Base-by-base conservation (phyloP, 1,140 invertebrate species). In the Lucilia cuprina region DNA sequence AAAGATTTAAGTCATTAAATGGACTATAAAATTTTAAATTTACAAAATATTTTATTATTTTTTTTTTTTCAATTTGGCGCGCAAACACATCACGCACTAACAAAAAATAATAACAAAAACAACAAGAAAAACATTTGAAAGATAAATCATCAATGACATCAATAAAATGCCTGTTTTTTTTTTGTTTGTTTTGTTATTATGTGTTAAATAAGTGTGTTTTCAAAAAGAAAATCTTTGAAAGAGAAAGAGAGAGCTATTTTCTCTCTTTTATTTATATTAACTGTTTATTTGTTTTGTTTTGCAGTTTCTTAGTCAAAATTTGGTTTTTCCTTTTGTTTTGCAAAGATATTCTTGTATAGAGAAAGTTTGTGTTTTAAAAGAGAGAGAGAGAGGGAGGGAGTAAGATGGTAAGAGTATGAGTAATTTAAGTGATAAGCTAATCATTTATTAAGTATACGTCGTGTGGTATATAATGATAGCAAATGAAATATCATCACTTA, bases 101-200 rank as follows among this genome's bases (percentile, higher is more conserved):
- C 25, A 30, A 41, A 60, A n/a, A 2, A 60, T 12, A 60, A 60
- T 12, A 60, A 17, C 13, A 60, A 14, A 4, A 60, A 14, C 50
- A 60, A 17, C 14, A 60, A 60, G 17, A 60, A n/a, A 60, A 25
- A 21, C 21, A 21, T 70, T 70, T 21, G 10, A 21, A 25, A 70
- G 65, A 70, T 70, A 21, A 70, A 70, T 70, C 65, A 70, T 70
- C 65, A 70, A 19, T 25, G 65, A 70, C 65, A 70, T 70, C 19
- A 70, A 70, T 70, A 25, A 70, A 70, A 21, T 70, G 65, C 19
- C 19, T 70, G n/a, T 70, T 21, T 70, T 25, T 70, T 70, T 70
- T 70, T 21, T 70, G 25, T 70, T 70, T 70, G 19, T 10, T 70
- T 70, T 60, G 41, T 60, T 70, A 70, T 70, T 70, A 70, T 70